Base-by-base conservation (phyloP, 2,888 invertebrate genomes). In the Agonopterix arenella region DNA sequence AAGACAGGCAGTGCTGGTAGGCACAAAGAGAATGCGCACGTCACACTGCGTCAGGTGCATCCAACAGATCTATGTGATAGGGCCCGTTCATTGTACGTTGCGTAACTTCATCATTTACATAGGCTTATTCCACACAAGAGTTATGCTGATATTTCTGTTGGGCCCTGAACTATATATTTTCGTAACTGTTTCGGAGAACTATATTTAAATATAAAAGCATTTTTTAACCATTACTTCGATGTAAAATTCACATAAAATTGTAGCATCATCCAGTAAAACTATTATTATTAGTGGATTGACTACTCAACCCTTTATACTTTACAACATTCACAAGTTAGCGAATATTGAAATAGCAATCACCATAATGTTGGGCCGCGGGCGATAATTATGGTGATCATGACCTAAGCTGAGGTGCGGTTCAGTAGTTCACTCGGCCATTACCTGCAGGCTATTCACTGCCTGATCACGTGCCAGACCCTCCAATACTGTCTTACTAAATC, bases 41-140 rank as follows among this genome's bases (percentile, higher is more conserved):
- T 66, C 62, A 60, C 56, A 51, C 51, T 57, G 58, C 61, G 63
- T 61, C 69, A 69, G 66, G 69, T 71, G 66, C 54, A 56, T 54
- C 58, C 57, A 61, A 64, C 67, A 66, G 67, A 68, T 62, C 59
- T 58, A 56, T 58, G 59, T 53, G 64, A 66, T 68, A 64, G 59
- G 55, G 28, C 60, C 49, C 54, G 64, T 63, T 64, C 66, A 66
- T 68, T 67, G 68, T 71, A 55, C 57, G 58, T 60, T 59, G 54
- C 62, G 57, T 59, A 60, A 61, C 59, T 64, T 64, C 66, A 65
- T 67, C 66, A 68, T 70, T 66, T 65, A 61, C 57, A 11, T 44
- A 16, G 9, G 44, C 18, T 44, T 44, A n/a, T 18, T 16, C 11
- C 28, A 44, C 40, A 40, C 40, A 11, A 9, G 40, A 10, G 40